Conservation (phyloP, 1,140 invertebrate genomes). For the Homalodisca vitripennis region DNA sequence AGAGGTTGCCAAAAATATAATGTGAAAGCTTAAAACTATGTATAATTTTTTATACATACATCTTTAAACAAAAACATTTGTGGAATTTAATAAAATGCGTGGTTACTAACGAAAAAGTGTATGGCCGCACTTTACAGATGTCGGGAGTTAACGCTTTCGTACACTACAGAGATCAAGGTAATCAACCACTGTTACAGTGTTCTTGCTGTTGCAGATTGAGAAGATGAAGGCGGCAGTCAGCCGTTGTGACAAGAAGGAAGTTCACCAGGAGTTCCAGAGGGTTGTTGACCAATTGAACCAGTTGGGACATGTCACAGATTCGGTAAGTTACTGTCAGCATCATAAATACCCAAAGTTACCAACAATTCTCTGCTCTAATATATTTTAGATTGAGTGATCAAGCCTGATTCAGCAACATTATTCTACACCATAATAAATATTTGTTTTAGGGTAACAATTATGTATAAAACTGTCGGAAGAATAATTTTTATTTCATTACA, state of each 20-base stretch:
- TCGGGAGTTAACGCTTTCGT: neutral
- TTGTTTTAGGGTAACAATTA: too few relatives aligned
- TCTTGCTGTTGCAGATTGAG: slow-evolving; percentile 48
- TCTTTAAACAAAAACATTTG: slow-evolving; percentile 2
- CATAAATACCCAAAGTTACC: too few relatives aligned
- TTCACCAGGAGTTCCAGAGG: slow-evolving; percentile 49
- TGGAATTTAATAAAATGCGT: slow-evolving; percentile 19
- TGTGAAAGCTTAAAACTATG: too few relatives aligned
- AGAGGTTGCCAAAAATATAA: too few relatives aligned
- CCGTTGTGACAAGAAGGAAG: slow-evolving; percentile 44
- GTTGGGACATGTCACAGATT: slow-evolving; percentile 47
- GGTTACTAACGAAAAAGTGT: slow-evolving; percentile 14
- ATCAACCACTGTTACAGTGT: neutral
- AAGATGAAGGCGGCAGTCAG: slow-evolving; percentile 47
- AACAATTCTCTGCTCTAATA: too few relatives aligned
- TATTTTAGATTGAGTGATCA: too few relatives aligned
- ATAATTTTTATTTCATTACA: too few relatives aligned
- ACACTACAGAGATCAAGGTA: neutral
- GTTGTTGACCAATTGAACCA: slow-evolving; percentile 49
- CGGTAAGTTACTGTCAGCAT: slow-evolving; percentile 49
- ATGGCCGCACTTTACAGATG: neutral
- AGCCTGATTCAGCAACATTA: too few relatives aligned
- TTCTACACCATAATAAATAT: too few relatives aligned
- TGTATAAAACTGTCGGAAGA: too few relatives aligned
- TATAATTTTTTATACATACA: neutral